A percentile compares a stretch with the other conserved stretches of the same genome.
These are phyloP conservation scores for Phrynosoma blainvillii DNA, from an alignment of 2,113 vertebrate genomes.

Conservation along the genomic window DNA sequence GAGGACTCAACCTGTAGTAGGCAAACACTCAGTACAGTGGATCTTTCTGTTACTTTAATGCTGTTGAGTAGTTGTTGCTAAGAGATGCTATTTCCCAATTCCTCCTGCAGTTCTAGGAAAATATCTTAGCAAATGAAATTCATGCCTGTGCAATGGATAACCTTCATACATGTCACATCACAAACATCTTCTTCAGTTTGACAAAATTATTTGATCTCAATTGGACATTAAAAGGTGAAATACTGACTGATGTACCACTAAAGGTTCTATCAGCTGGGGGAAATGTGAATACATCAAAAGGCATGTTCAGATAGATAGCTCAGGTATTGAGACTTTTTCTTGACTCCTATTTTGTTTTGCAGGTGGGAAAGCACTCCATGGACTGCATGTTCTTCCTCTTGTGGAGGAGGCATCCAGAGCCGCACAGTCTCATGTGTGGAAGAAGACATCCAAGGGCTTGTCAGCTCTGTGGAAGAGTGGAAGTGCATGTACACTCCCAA, in stretches of 20 bases:
- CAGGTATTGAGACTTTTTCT: conserved; percentile 16
- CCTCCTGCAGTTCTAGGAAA: neutral
- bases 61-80: neutral
- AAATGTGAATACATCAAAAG: neutral
- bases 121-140: neutral
- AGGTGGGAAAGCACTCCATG: conserved; percentile 98
- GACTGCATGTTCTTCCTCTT: conserved; percentile 96
- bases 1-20: neutral
- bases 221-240: neutral
- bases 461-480: conserved; percentile 93
- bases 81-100: neutral
- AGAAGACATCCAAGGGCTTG: conserved; percentile 93
- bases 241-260: neutral
- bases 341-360: conserved; percentile 58
- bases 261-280: neutral
- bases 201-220: neutral
- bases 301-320: neutral
- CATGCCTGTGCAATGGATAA: neutral
- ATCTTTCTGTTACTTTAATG: neutral
- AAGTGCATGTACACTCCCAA: conserved; percentile 96
- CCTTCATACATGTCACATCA: neutral
- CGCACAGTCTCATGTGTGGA: conserved; percentile 95
- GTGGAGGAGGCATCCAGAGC: conserved; percentile 93
- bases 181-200: neutral
- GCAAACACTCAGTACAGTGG: too few species aligned